Base-by-base conservation (phyloP, 2,113 vertebrate species). In the Turnix velox region DNA sequence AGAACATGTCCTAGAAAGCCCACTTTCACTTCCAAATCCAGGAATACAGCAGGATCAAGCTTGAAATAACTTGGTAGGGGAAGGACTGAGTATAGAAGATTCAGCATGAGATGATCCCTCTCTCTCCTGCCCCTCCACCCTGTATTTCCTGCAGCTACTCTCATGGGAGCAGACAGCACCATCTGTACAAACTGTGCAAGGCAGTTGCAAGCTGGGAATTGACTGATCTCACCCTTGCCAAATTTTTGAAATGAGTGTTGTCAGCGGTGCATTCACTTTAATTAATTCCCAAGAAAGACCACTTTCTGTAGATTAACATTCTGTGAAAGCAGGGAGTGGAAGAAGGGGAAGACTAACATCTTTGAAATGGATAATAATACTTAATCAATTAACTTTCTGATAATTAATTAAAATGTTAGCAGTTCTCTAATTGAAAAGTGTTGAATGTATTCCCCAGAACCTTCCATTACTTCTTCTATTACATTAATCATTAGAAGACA, bases 341-440 rank as follows among this genome's bases (percentile, higher is more conserved):
- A 14, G 39, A 55, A 89, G 1, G 24, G 11, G 33, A 83, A 55
- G 31, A 30, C 18, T 10, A 69, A 48, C 61, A 37, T 39, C 77
- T 88, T 72, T 66, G 22, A 57, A 78, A 88, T 13, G 57, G 31
- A 52, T 84, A 81, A 62, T 74, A 72, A 66, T 54, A 95, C 42
- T 73, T 82, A 31, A 94, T 83, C 5, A 0, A 91, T 86, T 40
- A 77, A 79, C 55, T 77, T 95, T 31, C 84, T 93, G 43, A 62
- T 80, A 78, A 88, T 84, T 95, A 93, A 95, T 94, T 91, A 88
- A 91, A 93, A 84, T 35, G 33, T 74, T 92, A 84, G 49, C 27
- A 45, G 62, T 63, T 93, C 52, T 82, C 72, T 93, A 95, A 91
- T 72, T 81, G 87, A 93, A 96, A 91, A 84, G 31, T 20, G 43